These are phyloP conservation scores for Lasioglossum morio DNA, from an alignment of 2,888 invertebrate genomes.

Conservation along the genomic window DNA sequence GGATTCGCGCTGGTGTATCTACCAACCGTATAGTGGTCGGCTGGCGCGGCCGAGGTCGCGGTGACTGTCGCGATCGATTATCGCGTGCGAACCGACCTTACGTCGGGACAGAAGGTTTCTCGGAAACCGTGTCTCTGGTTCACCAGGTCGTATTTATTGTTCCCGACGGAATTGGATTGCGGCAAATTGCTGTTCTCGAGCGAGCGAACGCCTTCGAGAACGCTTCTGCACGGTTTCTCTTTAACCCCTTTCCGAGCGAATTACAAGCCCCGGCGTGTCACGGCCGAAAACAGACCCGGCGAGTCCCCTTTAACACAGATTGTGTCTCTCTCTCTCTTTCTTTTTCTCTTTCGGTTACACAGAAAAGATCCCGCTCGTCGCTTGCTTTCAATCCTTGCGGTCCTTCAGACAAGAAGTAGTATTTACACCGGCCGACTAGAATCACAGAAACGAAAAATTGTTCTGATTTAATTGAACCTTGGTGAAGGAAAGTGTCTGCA, in stretches of 20 bases:
- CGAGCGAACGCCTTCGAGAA: too few species aligned
- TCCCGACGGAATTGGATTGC: slow-evolving; percentile 54
- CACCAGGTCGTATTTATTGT: slow-evolving; percentile 66
- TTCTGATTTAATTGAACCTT: background rate
- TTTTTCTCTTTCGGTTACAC: background rate
- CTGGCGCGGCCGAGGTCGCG: slow-evolving; percentile 14
- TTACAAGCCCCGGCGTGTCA: background rate
- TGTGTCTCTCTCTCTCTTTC: background rate
- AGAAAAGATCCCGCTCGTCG: background rate
- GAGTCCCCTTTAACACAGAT: background rate
- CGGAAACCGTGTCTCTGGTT: slow-evolving; percentile 65
- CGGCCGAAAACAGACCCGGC: background rate
- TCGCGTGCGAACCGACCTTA: slow-evolving; percentile 70
- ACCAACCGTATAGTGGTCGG: background rate
- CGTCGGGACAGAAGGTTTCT: slow-evolving; percentile 56
- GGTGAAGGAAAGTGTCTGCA: background rate
- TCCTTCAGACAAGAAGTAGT: background rate
- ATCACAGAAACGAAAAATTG: background rate
- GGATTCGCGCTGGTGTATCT: background rate
- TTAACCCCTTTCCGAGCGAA: slow-evolving; percentile 16
- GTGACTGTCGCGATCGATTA: slow-evolving; percentile 68
- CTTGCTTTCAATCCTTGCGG: background rate
- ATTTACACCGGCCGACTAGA: background rate
- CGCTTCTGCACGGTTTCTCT: slow-evolving; percentile 8
- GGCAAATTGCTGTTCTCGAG: slow-evolving; percentile 25